Evolutionary conservation across 1,140 invertebrate genomes (phyloP), one percentile per base, ranked within the genome.

Genomic region (Aphis gossypii): DNA sequence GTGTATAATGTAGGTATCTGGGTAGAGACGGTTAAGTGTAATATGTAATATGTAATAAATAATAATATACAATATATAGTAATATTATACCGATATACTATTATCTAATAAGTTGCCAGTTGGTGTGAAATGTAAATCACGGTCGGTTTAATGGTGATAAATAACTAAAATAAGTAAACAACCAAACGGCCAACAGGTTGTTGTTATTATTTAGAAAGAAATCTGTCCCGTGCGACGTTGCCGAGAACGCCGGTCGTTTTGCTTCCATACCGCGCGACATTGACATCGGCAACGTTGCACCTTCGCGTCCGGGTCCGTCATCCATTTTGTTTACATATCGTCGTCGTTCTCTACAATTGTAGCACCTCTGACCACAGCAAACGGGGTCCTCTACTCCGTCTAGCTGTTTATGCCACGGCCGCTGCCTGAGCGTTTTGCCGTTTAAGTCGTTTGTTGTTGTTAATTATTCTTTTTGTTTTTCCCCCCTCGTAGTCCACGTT

Each of bases 311-410:
- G 35, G 46, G 76, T 56, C 35, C 48, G 92, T 84, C 92, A 93
- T 93, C 92, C 92, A 93, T 93, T 93, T 93, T 93, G 92, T 93
- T 93, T 86, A 93, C 38, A 41, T 92, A 54, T 89, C 30, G 23
- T 54, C 38, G 51, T 88, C 38, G 48, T 88, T 82, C 76, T 91
- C 41, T 41, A 76, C 38, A 14, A 35, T 41, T 35, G 30, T 38
- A 41, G n/a, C 38, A 38, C 90, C 41, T 30, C 6, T 25, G 84
- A n/a, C 25, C 30, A 14, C 44, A 18, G n/a, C 86, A 21, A 21
- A 88, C 5, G 14, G 14, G 20, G 21, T 35, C 76, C 5, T 35
- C 84, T 23, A 54, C 60, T 18, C 60, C 60, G 2, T 51, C 60
- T n/a, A 35, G 11, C 60, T 20, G 60, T n/a, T 14, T 5, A 76